Conservation (phyloP, 2,797 vertebrate genomes). For the Chromis chromis region DNA sequence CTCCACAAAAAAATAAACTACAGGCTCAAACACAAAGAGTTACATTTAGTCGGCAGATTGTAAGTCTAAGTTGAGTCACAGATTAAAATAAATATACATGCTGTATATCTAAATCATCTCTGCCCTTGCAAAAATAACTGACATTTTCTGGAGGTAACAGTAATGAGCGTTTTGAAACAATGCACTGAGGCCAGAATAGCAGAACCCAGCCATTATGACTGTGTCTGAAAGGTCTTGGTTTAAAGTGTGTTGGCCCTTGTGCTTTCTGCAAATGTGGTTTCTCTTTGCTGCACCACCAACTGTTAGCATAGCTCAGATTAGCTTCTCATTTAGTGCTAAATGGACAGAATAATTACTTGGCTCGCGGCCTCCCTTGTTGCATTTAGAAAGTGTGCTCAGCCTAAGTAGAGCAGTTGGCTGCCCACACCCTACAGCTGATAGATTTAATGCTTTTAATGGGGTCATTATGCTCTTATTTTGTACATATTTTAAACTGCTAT, state of each 20-base stretch:
- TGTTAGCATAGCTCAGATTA: slow-evolving; percentile 64
- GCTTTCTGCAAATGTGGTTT: slow-evolving; percentile 58
- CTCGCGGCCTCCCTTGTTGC: slow-evolving; percentile 27
- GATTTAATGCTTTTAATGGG: slow-evolving; percentile 64
- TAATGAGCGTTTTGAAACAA: slow-evolving; percentile 65
- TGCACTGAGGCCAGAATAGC: slow-evolving; percentile 37
- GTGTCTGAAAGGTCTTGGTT: slow-evolving; percentile 34
- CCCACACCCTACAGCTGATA: slow-evolving; percentile 44
- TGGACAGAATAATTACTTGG: slow-evolving; percentile 60
- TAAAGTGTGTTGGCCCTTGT: slow-evolving; percentile 27
- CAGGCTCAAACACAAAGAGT: slow-evolving; percentile 37
- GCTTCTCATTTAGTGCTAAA: slow-evolving; percentile 63
- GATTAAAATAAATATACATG: slow-evolving; percentile 50
- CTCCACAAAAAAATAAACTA: slow-evolving; percentile 7
- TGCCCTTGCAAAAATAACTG: slow-evolving; percentile 55
- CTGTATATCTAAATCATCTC: slow-evolving; percentile 53
- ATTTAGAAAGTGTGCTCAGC: slow-evolving; percentile 32
- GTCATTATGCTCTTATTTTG: slow-evolving; percentile 57
- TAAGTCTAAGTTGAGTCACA: slow-evolving; percentile 25
- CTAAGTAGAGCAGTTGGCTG: slow-evolving; percentile 37
- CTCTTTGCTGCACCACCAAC: slow-evolving; percentile 38
- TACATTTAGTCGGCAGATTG: slow-evolving; percentile 48
- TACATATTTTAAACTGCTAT: slow-evolving; percentile 44
- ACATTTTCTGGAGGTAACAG: slow-evolving; percentile 45
- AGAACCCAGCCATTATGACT: slow-evolving; percentile 53